phyloP scores from a whole-genome alignment of 2,113 vertebrate genomes.

The Cettia cetti region DNA sequence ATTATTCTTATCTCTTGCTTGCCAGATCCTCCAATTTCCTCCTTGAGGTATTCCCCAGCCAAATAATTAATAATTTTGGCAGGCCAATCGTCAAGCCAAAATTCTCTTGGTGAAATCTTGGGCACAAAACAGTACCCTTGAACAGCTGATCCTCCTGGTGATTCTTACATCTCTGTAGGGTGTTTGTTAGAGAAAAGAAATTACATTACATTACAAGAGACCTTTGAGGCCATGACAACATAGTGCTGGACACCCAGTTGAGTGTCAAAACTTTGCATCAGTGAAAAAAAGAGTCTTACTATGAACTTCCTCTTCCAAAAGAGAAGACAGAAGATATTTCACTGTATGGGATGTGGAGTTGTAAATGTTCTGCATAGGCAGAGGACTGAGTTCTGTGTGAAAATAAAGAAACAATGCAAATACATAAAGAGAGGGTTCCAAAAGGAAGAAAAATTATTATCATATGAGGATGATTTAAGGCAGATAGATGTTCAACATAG shows the following conservation, averaged over 20 bases:
- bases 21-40: neutral
- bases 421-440: neutral
- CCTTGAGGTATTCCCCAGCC: neutral
- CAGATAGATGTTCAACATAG: neutral
- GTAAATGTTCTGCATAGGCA: neutral
- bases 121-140: neutral
- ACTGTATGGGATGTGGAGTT: neutral
- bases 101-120: neutral
- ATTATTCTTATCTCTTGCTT: neutral
- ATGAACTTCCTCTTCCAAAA: neutral
- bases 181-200: neutral
- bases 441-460: neutral
- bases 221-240: neutral
- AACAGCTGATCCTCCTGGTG: neutral
- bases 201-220: neutral
- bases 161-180: neutral
- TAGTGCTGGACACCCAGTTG: neutral
- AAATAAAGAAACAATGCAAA: neutral
- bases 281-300: neutral
- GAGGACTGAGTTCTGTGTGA: neutral
- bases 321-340: neutral
- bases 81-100: neutral
- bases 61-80: neutral
- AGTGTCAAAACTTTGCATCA: neutral
- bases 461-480: neutral